Base-by-base conservation (phyloP, 1,140 invertebrate species). In the Ptiloglossa arizonensis region DNA sequence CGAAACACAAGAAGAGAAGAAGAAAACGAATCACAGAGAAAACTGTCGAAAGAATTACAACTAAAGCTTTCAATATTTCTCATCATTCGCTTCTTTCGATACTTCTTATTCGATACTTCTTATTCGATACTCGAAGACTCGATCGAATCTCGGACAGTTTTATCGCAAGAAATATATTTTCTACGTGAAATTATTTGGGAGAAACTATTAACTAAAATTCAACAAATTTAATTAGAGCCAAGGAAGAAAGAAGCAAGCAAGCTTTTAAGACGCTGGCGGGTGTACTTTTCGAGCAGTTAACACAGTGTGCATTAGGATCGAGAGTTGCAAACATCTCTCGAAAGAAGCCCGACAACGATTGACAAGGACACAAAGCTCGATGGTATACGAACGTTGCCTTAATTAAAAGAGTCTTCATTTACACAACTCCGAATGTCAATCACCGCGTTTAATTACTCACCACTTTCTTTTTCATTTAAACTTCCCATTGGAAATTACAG, bases 391-490 rank as follows among this genome's bases (percentile, higher is more conserved):
- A 57, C 62, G 59, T 67, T 62, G 68, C 74, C 66, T 82, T 85
- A 85, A 85, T 85, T 85, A 85, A 85, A 85, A 85, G 83, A 82
- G 82, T 70, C 74, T 82, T 73, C 83, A 56, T 85, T 85, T 79
- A 79, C 79, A 35, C 48, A 54, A 70, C 46, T 69, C 35, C 38
- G 48, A 69, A 78, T 82, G 83, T 80, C 84, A 82, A 86, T 85
- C 83, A 76, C 54, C 56, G 62, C 68, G 62, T 85, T 86, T 86
- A 86, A 86, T 86, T 85, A 82, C 60, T 76, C 59, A 56, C 72
- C 66, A 74, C 79, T 85, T 83, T 66, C 68, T 83, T 85, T 85
- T 72, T 79, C 83, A 72, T 86, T 86, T 79, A 82, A 86, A 85
- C 71, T 82, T 86, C 79, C 71, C 57, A 76, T 82, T 63, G 80